Base-by-base conservation (phyloP, 2,113 vertebrate species). In the Syrmaticus mikado region DNA sequence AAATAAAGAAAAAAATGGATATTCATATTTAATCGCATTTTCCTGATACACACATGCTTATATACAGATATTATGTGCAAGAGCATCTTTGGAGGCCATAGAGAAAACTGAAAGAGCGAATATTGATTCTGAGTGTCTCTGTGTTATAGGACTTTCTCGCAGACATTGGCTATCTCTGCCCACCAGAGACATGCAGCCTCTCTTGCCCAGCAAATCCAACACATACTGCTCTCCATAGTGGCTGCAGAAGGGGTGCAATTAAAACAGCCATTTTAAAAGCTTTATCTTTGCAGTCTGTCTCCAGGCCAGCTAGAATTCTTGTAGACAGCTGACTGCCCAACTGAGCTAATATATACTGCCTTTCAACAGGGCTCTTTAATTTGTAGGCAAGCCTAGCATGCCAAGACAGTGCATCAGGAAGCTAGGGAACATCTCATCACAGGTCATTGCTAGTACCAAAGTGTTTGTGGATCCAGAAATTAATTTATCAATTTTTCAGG, bases 351-450 rank as follows among this genome's bases (percentile, higher is more conserved):
- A 52, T 2, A 52, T 14, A 41, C 32, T 46, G n/a, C 41, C 32
- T 73, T 82, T 82, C 46, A 64, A n/a, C 16, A 36, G 36, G 48
- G 32, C 1, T 58, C 62, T 78, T 82, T 50, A 32, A 20, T 10
- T 52, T 7, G 34, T 16, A 38, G 52, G 17, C 55, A 36, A 82
- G 19, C 27, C 45, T 58, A 65, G 10, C 14, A 7, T 18, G 57
- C 50, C 53, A 57, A 48, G 27, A 40, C 0, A 0, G 6, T 41
- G 57, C 13, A 12, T 8, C 28, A 20, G 6, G 45, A 45, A 46
- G n/a, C 30, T 71, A 8, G 64, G 58, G 67, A 71, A 70, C 21
- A 5, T 0, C 48, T 83, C 0, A 1, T 5, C 34, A 8, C 53
- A 81, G 58, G 28, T 46, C 24, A 16, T 24, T 48, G 10, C 17